Base-by-base conservation (phyloP, 2,888 invertebrate genomes). In the Gandaritis pyraliata region DNA sequence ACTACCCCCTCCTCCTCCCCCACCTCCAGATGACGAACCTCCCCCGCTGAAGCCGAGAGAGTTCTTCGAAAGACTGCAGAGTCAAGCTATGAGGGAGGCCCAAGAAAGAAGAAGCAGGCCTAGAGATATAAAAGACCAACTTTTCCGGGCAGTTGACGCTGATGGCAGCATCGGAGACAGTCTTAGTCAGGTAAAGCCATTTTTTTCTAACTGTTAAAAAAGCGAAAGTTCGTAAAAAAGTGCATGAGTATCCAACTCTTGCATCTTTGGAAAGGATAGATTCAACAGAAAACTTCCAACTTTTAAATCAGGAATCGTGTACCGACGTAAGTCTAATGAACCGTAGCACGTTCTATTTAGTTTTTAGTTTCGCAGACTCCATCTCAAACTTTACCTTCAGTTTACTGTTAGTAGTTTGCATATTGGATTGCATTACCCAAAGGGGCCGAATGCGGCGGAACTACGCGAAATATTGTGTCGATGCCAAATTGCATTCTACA, bases 11-110 rank as follows among this genome's bases (percentile, higher is more conserved):
- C 90, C 90, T 10, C 90, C 90, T 8, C 92, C 88, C 0, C 90
- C 90, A 1, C 92, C 90, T 12, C 91, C 88, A 2, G 90, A 88
- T 66, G 88, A 88, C 75, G 87, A 88, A 62, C 91, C 88, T 57
- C 91, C 90, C 39, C 93, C 93, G 75, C 84, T 94, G 77, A 92
- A 93, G 74, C 94, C 94, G 58, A 81, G 94, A 75, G 94, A 94
- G 80, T 94, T 90, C 80, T 92, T 91, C 72, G 91, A 91, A 74
- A 83, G 87, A 75, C 86, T 89, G 60, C 90, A 90, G 81, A 87
- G 81, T 67, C 91, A 90, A 87, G 89, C 91, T 60, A 92, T 92
- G 90, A 85, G 81, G 81, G 91, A 90, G 64, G 80, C 85, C 29
- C 89, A 89, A 65, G 88, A 87, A 36, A 77, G 84, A 52, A 87